These are phyloP conservation scores for Lithophane ornitopus DNA, from an alignment of 2,888 invertebrate genomes.

Conservation along the genomic window DNA sequence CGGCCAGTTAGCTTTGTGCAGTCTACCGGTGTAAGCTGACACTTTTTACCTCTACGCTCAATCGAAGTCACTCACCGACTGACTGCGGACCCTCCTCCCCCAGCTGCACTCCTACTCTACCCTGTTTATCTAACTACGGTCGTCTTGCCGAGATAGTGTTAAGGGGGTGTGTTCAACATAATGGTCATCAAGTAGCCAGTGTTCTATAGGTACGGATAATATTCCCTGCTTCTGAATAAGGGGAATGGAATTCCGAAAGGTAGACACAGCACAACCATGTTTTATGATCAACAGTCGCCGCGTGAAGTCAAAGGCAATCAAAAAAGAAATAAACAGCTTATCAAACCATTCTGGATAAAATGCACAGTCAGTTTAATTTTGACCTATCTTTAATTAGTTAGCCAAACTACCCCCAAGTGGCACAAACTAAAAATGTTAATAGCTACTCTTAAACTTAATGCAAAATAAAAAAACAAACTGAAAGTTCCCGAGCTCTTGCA, in stretches of 20 bases:
- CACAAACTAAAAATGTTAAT: conserved; percentile 39
- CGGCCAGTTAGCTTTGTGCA: conserved; percentile 2
- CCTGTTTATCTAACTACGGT: conserved; percentile 33
- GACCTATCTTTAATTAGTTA: conserved; percentile 29
- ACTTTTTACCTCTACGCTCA: conserved; percentile 31
- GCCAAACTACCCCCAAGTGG: conserved; percentile 26
- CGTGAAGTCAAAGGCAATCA: too few species aligned
- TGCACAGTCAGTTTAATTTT: not conserved
- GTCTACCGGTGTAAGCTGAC: conserved; percentile 3
- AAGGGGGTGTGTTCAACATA: conserved; percentile 19
- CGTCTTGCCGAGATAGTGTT: conserved; percentile 5
- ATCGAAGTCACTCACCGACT: conserved; percentile 28
- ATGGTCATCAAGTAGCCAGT: not conserved
- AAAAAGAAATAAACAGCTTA: not conserved
- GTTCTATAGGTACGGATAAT: too few species aligned
- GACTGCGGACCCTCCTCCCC: conserved; percentile 3
- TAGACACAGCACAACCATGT: too few species aligned
- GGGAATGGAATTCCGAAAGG: not conserved
- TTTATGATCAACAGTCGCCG: not conserved
- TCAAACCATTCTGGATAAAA: conserved; percentile 15
- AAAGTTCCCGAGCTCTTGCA: conserved; percentile 36
- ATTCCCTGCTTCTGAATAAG: not conserved
- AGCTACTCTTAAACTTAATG: conserved; percentile 21
- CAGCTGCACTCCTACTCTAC: conserved; percentile 16
- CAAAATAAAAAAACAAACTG: conserved; percentile 33